phyloP scores from a whole-genome alignment of 2,888 invertebrate genomes.

The Aelia acuminata region DNA sequence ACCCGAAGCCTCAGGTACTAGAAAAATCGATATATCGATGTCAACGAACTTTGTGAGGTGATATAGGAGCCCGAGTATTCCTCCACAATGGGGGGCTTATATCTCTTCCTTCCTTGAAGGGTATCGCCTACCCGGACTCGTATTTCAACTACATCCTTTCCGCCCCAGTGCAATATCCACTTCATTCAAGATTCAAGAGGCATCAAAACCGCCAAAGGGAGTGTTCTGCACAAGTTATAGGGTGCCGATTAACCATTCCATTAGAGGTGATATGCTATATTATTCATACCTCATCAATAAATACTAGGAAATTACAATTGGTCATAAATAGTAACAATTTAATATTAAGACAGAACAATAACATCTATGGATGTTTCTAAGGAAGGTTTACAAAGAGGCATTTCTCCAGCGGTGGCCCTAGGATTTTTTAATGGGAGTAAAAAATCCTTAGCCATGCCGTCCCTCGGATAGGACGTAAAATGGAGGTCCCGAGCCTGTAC shows the following conservation, averaged over 20 bases:
- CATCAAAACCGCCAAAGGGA: not conserved
- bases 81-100: not conserved
- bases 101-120: not conserved
- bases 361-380: too few relatives aligned
- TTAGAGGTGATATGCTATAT: not conserved
- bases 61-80: not conserved
- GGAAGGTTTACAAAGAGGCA: too few relatives aligned
- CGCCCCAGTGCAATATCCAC: not conserved
- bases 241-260: not conserved
- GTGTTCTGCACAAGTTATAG: not conserved
- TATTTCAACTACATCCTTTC: not conserved
- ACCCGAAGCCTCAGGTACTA: not conserved
- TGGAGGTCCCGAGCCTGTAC: too few relatives aligned
- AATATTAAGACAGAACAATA: too few relatives aligned
- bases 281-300: not conserved
- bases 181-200: constrained; percentile 5
- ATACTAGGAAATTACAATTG: too few relatives aligned
- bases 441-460: too few relatives aligned
- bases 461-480: too few relatives aligned
- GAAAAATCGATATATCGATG: not conserved
- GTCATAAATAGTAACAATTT: too few relatives aligned
- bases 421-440: too few relatives aligned
- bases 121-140: not conserved
- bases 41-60: not conserved
- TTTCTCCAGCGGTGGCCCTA: too few relatives aligned